Conservation (phyloP, 2,797 vertebrate genomes). For the Danio tinwini region DNA sequence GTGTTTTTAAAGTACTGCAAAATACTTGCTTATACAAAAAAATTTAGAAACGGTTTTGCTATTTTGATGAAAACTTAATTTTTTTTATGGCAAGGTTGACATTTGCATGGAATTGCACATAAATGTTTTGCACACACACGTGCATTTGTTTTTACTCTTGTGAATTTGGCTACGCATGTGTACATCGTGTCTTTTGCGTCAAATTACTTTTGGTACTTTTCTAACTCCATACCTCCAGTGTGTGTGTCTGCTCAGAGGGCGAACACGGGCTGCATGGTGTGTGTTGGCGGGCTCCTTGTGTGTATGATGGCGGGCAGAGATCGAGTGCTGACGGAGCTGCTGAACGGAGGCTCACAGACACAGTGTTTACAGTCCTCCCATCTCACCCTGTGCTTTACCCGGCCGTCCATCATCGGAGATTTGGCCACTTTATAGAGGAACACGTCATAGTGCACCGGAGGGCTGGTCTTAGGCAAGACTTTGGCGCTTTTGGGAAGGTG, state of each 20-base stretch:
- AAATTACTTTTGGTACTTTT: too few relatives aligned
- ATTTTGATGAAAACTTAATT: too few relatives aligned
- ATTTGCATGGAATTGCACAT: too few relatives aligned
- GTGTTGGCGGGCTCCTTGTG: constrained; percentile 37
- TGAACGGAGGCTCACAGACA: constrained; percentile 58
- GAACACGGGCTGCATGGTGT: constrained; percentile 24
- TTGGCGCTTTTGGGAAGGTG: constrained; percentile 61
- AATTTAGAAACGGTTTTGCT: too few relatives aligned
- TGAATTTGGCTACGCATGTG: too few relatives aligned
- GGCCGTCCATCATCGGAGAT: constrained; percentile 38
- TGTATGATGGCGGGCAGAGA: constrained; percentile 53
- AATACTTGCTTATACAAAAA: too few relatives aligned
- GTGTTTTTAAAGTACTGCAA: too few relatives aligned
- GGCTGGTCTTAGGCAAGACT: constrained; percentile 39
- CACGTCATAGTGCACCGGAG: constrained; percentile 64
- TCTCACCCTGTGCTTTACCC: constrained; percentile 55
- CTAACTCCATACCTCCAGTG: too few relatives aligned
- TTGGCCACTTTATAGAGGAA: constrained; percentile 67
- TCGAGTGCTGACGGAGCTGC: constrained; percentile 60
- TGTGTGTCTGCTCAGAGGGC: background rate
- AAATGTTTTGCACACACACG: too few relatives aligned
- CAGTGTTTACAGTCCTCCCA: constrained; percentile 66
- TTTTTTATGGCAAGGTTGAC: too few relatives aligned
- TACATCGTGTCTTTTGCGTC: too few relatives aligned
- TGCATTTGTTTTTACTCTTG: too few relatives aligned